Base-by-base conservation (phyloP, 2,797 vertebrate genomes). In the Megalops cyprinoides region DNA sequence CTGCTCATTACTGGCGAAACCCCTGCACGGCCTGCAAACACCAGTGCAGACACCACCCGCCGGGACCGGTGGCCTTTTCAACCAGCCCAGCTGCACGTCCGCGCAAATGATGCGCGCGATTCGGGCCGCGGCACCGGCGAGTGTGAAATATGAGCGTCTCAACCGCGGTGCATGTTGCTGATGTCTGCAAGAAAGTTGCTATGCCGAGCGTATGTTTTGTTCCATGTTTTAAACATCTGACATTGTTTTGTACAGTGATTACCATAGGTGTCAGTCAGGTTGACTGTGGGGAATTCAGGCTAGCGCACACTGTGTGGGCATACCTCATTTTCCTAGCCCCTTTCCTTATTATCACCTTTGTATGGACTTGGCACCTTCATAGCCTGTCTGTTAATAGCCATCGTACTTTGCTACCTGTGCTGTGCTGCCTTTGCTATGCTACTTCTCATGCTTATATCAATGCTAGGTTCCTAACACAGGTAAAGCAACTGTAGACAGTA, bases 1-100 rank as follows among this genome's bases (percentile, higher is more conserved):
- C 42, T 55, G 28, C 71, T 81, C 74, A 42, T 65, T 78, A 81
- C 60, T 12, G 2, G 10, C 58, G 46, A n/a, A n/a, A 37, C 56
- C 76, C 37, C 55, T 31, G 56, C 25, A 46, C 18, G 42, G 76
- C 44, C 56, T 55, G 25, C 15, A 31, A 42, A 62, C 58, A 65
- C 37, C 44, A n/a, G 18, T 37, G 15, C 37, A 46, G n/a, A 25
- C 55, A 58, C 51, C 49, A 79, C 48, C 76, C 48, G 48, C 39
- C 44, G 71, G 15, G 1, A 80, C 34, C 15, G 44, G 55, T 55
- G 34, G 58, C 81, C 58, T 51, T 65, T 74, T 53, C 56, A 6
- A 15, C 23, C 14, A n/a, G 49, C 55, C 44, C 67, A 71, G 67
- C 67, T 71, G 18, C 67, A n/a, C 67, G n/a, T 67, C 62, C 18